Evolutionary conservation across 2,113 vertebrate genomes (phyloP).

Genomic region (Caloenas nicobarica): DNA sequence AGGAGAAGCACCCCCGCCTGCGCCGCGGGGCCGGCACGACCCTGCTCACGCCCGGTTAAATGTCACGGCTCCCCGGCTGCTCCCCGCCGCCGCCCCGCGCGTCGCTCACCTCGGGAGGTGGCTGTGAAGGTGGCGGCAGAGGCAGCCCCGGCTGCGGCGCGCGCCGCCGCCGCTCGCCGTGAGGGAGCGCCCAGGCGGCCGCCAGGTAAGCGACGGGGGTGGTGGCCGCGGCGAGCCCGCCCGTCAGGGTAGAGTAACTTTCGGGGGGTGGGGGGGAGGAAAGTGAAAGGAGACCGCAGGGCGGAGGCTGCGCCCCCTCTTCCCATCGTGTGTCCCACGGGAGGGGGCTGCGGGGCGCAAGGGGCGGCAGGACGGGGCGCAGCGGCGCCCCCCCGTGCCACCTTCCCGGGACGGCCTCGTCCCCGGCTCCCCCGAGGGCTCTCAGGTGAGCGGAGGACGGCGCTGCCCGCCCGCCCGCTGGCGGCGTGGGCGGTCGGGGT

Average conservation of each 20-base stretch:
- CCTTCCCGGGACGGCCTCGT: neutral
- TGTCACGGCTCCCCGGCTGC: neutral
- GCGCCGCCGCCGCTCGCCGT: neutral
- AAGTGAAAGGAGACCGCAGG: neutral
- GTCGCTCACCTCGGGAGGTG: neutral
- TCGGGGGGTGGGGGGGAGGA: neutral
- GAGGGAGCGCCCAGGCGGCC: neutral
- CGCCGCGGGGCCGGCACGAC: neutral
- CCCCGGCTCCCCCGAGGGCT: neutral
- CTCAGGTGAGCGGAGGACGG: neutral
- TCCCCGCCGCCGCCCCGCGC: neutral
- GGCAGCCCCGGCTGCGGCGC: neutral
- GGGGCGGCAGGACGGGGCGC: neutral
- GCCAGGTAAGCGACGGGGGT: constrained; percentile 63
- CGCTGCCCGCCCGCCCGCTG: too few relatives aligned
- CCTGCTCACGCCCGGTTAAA: neutral
- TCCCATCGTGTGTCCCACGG: too few relatives aligned
- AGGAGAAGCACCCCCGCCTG: neutral
- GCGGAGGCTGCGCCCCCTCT: neutral
- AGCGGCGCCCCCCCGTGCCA: neutral
- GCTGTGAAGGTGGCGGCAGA: constrained; percentile 9
- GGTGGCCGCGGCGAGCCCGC: neutral
- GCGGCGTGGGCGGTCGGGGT: neutral
- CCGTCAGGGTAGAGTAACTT: constrained; percentile 26
- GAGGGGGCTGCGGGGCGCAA: neutral